A percentile compares a stretch with the other conserved stretches of the same genome.
These are phyloP conservation scores for Heteronetta atricapilla DNA, from an alignment of 2,113 vertebrate genomes.

Conservation along the genomic window DNA sequence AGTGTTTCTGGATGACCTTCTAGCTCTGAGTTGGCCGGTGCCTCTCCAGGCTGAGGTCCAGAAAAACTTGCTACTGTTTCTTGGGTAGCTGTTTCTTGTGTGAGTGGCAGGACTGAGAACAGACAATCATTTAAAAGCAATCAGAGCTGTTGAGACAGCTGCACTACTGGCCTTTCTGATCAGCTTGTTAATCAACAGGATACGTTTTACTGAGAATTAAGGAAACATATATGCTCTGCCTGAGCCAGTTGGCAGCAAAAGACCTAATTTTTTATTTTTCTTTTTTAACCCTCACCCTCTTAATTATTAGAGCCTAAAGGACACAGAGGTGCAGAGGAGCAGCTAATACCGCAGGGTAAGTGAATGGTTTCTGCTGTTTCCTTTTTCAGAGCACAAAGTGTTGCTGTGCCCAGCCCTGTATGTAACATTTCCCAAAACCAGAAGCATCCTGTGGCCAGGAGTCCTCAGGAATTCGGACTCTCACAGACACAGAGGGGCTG, in stretches of 20 bases:
- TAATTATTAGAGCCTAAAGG: slow-evolving; percentile 47
- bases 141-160: slow-evolving; percentile 67
- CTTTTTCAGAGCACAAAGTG: neutral
- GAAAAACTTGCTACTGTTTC: slow-evolving; percentile 46
- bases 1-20: neutral
- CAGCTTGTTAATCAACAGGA: slow-evolving; percentile 62
- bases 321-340: slow-evolving; percentile 47
- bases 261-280: neutral
- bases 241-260: slow-evolving; percentile 43
- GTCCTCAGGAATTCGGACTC: neutral
- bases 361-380: neutral
- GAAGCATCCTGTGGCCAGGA: neutral
- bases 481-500: neutral
- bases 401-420: neutral
- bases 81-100: neutral
- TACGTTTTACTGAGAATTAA: slow-evolving; percentile 29
- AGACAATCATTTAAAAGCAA: slow-evolving; percentile 44
- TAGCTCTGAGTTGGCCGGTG: neutral
- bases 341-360: slow-evolving; percentile 59
- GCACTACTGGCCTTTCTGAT: slow-evolving; percentile 36
- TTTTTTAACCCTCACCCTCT: neutral
- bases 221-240: slow-evolving; percentile 11
- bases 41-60: slow-evolving; percentile 41
- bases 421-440: neutral
- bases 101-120: slow-evolving; percentile 46